Conservation (phyloP, 2,113 vertebrate species). For the Haliaeetus leucogaster region DNA sequence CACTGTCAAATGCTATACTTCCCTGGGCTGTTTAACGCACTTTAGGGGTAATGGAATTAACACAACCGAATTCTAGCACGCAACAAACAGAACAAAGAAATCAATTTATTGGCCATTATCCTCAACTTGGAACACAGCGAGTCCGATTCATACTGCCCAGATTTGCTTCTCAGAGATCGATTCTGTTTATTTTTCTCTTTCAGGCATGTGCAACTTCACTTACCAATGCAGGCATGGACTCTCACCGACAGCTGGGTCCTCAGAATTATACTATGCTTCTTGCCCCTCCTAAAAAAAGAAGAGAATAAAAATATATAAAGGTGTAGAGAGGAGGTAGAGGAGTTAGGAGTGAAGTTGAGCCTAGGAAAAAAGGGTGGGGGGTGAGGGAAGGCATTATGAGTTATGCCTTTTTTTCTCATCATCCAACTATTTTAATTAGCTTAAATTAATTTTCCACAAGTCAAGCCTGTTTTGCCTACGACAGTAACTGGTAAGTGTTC, state of each 20-base stretch:
- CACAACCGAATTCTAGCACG: background rate
- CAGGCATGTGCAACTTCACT: conserved; percentile 58
- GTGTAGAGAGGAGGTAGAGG: background rate
- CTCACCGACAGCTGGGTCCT: conserved; percentile 92
- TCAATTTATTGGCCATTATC: background rate
- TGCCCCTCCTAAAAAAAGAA: conserved; percentile 78
- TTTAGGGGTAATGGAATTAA: background rate
- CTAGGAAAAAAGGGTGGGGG: background rate
- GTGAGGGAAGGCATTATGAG: background rate
- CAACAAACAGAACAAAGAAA: background rate
- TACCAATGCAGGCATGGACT: conserved; percentile 95
- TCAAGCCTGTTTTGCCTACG: background rate
- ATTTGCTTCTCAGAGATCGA: background rate
- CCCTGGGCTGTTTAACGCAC: background rate
- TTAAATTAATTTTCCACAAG: background rate
- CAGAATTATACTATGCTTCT: conserved; percentile 92
- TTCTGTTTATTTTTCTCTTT: background rate
- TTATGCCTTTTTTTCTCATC: background rate
- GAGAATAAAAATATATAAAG: background rate
- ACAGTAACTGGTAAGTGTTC: background rate
- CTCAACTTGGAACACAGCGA: background rate
- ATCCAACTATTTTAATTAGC: background rate
- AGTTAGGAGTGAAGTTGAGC: background rate
- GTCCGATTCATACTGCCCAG: background rate
- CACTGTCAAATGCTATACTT: background rate